phyloP scores from a whole-genome alignment of 2,113 vertebrate species.

The Microcebus murinus region DNA sequence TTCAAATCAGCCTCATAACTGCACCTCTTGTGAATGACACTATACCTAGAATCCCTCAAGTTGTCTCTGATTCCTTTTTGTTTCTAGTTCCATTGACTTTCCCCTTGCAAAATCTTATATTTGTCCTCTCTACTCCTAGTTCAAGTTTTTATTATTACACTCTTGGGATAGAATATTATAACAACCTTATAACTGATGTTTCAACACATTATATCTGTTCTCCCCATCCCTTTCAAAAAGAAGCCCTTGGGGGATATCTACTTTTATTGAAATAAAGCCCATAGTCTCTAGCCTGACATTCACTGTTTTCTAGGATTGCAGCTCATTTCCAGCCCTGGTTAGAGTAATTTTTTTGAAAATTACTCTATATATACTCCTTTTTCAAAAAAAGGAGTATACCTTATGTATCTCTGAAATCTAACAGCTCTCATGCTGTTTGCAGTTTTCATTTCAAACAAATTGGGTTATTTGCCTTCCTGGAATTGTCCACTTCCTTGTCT shows the following conservation, averaged over 20 bases:
- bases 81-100: neutral
- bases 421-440: neutral
- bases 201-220: neutral
- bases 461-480: neutral
- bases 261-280: conserved; percentile 29
- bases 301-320: conserved; percentile 9
- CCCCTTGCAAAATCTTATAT: conserved; percentile 16
- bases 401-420: neutral
- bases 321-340: neutral
- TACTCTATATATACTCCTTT: no score
- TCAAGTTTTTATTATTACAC: conserved; percentile 24
- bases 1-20: conserved; percentile 17
- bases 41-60: neutral
- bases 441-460: conserved; percentile 43
- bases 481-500: conserved; percentile 1
- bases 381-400: neutral
- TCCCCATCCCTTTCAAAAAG: neutral
- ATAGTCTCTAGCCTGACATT: neutral
- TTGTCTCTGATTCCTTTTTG: conserved; percentile 35
- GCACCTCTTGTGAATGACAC: neutral
- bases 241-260: neutral
- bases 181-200: conserved; percentile 34
- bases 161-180: conserved; percentile 21
- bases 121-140: conserved; percentile 31
- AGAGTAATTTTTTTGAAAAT: neutral